phyloP scores from a whole-genome alignment of 2,888 invertebrate species.

The Macaria notata region DNA sequence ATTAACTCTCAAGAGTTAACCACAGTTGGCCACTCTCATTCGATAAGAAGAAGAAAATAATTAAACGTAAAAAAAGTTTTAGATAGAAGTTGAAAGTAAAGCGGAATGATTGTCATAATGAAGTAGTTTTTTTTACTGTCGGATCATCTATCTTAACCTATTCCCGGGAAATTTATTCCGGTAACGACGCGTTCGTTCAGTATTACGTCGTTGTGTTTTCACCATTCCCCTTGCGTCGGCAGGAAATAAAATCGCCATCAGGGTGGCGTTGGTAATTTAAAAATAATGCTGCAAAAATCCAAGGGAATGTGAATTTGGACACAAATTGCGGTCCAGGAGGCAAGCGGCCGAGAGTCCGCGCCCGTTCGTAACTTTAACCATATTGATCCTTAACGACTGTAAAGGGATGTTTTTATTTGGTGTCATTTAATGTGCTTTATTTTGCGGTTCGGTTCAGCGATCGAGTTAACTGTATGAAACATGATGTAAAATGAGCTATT shows the following conservation, averaged over 20 bases:
- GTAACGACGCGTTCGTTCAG: too few species aligned
- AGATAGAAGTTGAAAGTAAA: too few species aligned
- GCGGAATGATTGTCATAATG: too few species aligned
- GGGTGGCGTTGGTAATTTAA: constrained; percentile 72
- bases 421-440: constrained; percentile 13
- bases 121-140: too few species aligned
- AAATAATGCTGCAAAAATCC: constrained; percentile 75
- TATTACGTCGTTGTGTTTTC: too few species aligned
- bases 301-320: constrained; percentile 62
- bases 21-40: too few species aligned
- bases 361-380: constrained; percentile 30
- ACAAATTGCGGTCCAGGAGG: constrained; percentile 61
- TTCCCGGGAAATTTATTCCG: too few species aligned
- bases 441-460: constrained; percentile 1
- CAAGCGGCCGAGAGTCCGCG: constrained; percentile 46
- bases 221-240: constrained; percentile 63
- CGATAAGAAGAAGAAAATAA: too few species aligned
- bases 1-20: too few species aligned
- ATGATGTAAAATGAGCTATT: too few species aligned
- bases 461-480: neutral
- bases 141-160: too few species aligned
- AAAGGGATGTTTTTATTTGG: constrained; percentile 20
- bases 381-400: constrained; percentile 30
- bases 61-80: too few species aligned
- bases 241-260: constrained; percentile 78